Evolutionary conservation across 2,797 vertebrate species (phyloP), one percentile per base, ranked within the genome.

Genomic region (Knipowitschia caucasica): DNA sequence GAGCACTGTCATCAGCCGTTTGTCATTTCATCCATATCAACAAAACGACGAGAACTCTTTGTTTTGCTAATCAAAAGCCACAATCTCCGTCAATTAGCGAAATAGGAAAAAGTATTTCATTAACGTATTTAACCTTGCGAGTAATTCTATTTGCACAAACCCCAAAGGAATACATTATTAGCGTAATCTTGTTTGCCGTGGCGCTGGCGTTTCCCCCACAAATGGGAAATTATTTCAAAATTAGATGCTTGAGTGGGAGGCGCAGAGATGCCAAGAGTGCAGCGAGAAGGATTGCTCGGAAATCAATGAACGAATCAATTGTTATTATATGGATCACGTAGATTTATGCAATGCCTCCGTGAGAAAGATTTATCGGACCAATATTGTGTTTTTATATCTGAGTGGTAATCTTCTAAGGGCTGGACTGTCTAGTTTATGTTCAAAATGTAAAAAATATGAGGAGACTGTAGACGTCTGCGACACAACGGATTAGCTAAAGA

Each of bases 61-160:
- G 76, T 80, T 82, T 23, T 77, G 52, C 69, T 80, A 78, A 86
- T 86, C 74, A 75, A 81, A n/a, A 77, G 66, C 71, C 78, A 76
- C 71, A 63, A 79, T 83, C 83, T 77, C 53, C 66, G 69, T 60
- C 15, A 44, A 80, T 83, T 77, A 73, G 17, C 42, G 51, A 49
- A 6, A 21, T 77, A 73, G 17, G 44, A 53, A 49, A 6, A 21
- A 9, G 15, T 33, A 53, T 74, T 82, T 78, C 72, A 77, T 77
- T 74, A 40, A 44, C 60, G 57, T 73, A 75, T 77, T 85, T 80
- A 84, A 80, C 72, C 73, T 79, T 74, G 66, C 79, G 70, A 67
- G 69, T 78, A 62, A 77, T 64, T 36, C 38, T 68, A 65, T 77
- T 72, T 64, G 40, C 56, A 53, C 53, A 59, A 46, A 73, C 73